Conservation (phyloP, 2,888 invertebrate species). For the Drosophila colorata region DNA sequence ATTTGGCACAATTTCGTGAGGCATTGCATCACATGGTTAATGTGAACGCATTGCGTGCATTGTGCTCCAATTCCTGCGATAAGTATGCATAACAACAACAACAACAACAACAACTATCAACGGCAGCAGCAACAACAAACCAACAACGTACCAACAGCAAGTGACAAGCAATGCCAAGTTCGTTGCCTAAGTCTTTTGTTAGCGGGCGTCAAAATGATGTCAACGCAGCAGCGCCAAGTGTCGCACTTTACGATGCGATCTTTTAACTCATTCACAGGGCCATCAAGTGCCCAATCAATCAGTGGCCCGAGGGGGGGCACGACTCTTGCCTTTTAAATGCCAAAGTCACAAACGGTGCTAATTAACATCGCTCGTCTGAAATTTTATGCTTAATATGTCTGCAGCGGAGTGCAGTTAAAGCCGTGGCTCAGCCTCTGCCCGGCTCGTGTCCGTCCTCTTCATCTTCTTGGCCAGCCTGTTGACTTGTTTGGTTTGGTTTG, state of each 20-base stretch:
- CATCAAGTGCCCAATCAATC: conserved; percentile 50
- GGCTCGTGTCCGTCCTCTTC: conserved; percentile 10
- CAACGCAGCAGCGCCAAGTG: conserved; percentile 36
- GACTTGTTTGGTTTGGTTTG: conserved; percentile 38
- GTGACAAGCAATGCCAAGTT: conserved; percentile 59
- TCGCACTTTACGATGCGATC: conserved; percentile 11
- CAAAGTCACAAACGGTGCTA: conserved; percentile 31
- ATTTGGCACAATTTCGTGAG: conserved; percentile 19
- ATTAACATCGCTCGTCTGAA: conserved; percentile 35
- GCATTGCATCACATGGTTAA: conserved; percentile 37
- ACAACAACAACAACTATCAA: conserved; percentile 6
- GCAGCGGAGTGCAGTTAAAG: conserved; percentile 33
- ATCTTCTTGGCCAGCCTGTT: conserved; percentile 17
- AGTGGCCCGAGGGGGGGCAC: conserved; percentile 19
- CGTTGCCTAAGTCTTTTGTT: conserved; percentile 64
- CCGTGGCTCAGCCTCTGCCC: background rate
- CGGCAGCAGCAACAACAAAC: conserved; percentile 6
- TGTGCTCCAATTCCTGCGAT: conserved; percentile 60
- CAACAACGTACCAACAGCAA: conserved; percentile 4
- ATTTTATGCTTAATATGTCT: conserved; percentile 20
- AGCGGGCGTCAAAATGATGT: conserved; percentile 45
- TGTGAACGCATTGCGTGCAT: conserved; percentile 30
- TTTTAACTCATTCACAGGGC: conserved; percentile 41
- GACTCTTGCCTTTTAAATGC: conserved; percentile 21
- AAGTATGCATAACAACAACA: conserved; percentile 39